Evolutionary conservation across 1,140 invertebrate species (phyloP).

Genomic region (Acromyrmex charruanus): DNA sequence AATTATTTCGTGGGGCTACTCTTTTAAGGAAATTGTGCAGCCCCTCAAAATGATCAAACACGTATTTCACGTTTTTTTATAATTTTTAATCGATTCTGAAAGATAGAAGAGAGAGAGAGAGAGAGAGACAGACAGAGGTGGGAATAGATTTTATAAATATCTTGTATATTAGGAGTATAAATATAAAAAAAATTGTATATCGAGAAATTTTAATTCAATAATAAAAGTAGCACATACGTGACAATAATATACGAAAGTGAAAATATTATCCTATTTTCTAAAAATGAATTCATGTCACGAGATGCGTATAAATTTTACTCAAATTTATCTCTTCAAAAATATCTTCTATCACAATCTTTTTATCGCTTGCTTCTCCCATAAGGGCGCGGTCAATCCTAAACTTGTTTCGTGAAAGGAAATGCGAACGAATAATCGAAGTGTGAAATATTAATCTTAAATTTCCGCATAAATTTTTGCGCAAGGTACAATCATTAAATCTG

Average conservation of each 20-base stretch:
- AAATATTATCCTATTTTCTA: background rate
- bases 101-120: no score
- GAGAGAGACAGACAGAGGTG: no score
- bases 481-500: background rate
- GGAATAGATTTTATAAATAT: no score
- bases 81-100: no score
- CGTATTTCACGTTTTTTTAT: no score
- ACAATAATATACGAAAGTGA: background rate
- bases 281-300: conserved; percentile 33
- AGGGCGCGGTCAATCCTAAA: conserved; percentile 71
- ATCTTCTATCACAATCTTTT: conserved; percentile 20
- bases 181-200: background rate
- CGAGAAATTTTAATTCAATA: background rate
- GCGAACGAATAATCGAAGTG: conserved; percentile 5
- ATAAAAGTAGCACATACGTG: background rate
- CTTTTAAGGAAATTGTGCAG: no score
- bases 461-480: background rate
- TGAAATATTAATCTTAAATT: conserved; percentile 3
- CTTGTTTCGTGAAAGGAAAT: conserved; percentile 37
- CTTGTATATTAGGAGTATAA: background rate
- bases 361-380: conserved; percentile 35
- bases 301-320: background rate
- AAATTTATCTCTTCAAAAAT: conserved; percentile 17
- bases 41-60: no score
- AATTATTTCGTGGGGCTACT: no score